These are phyloP conservation scores for Puntigrus tetrazona DNA, from an alignment of 2,113 vertebrate species.

Conservation along the genomic window DNA sequence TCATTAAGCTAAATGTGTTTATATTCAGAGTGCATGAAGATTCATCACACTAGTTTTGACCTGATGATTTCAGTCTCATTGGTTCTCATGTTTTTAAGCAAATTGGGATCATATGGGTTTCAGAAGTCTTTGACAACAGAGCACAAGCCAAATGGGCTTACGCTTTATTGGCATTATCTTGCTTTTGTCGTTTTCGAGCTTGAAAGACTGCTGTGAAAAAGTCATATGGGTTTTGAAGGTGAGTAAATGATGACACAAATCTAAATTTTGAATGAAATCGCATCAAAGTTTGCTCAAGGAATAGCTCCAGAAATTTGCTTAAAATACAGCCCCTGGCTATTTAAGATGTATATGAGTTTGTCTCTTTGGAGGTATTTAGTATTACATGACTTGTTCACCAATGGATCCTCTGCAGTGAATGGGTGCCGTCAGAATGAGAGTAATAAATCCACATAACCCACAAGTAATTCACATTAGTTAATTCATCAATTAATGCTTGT, in stretches of 20 bases:
- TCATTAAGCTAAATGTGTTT: not conserved
- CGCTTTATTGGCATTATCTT: not conserved
- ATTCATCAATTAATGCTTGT: not conserved
- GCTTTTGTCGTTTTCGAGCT: not conserved
- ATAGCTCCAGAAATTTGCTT: too few relatives aligned
- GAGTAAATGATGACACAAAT: not conserved
- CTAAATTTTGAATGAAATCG: not conserved
- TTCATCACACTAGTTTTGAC: not conserved
- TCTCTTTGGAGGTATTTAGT: too few relatives aligned
- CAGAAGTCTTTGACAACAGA: not conserved
- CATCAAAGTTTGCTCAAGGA: not conserved
- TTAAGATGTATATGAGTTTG: too few relatives aligned
- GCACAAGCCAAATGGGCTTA: not conserved
- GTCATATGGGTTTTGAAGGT: not conserved
- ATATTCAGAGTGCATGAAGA: not conserved
- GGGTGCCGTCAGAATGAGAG: not conserved
- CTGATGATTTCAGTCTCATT: not conserved
- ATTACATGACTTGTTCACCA: too few relatives aligned
- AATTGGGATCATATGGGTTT: not conserved
- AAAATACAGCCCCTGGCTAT: too few relatives aligned
- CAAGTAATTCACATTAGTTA: not conserved
- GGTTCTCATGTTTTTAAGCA: not conserved
- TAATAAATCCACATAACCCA: too few relatives aligned
- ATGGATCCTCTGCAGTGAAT: not conserved
- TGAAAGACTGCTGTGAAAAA: not conserved